These are phyloP conservation scores for Palythoa grandiflora DNA, from an alignment of 92 coral and sea anemone genomes.

Conservation along the genomic window DNA sequence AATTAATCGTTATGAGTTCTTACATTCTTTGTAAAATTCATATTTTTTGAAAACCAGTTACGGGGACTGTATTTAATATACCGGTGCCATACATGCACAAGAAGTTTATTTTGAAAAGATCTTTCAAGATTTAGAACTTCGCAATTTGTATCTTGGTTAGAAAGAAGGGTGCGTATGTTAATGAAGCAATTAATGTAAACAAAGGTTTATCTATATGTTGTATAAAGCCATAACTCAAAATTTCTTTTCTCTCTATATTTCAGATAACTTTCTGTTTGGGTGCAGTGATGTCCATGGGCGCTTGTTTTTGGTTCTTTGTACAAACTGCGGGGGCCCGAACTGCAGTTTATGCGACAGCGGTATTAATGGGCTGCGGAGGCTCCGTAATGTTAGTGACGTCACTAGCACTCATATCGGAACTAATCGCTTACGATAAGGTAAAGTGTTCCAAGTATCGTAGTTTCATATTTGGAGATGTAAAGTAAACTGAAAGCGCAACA, in stretches of 20 bases:
- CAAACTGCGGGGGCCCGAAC: slow-evolving; percentile 71
- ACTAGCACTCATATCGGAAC: slow-evolving; percentile 79
- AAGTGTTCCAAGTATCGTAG: background rate
- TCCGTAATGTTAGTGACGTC: slow-evolving; percentile 93
- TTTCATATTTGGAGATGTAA: background rate
- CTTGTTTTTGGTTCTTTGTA: slow-evolving; percentile 86
- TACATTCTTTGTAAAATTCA: too few species aligned
- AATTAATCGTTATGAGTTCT: too few species aligned
- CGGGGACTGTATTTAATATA: too few species aligned
- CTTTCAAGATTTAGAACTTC: too few species aligned
- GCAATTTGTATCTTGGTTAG: too few species aligned
- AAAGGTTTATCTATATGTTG: background rate
- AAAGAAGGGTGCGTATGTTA: too few species aligned
- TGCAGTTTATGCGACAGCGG: slow-evolving; percentile 83
- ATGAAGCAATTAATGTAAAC: too few species aligned
- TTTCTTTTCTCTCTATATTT: background rate
- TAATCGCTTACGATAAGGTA: slow-evolving; percentile 87
- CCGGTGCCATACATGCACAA: too few species aligned
- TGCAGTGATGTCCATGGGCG: slow-evolving; percentile 68
- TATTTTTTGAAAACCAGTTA: too few species aligned
- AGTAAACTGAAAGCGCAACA: background rate
- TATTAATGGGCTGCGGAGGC: slow-evolving; percentile 93
- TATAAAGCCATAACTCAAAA: background rate
- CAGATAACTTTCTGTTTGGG: slow-evolving; percentile 84
- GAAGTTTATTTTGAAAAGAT: too few species aligned